Base-by-base conservation (phyloP, 2,113 vertebrate genomes). In the Vimba vimba region DNA sequence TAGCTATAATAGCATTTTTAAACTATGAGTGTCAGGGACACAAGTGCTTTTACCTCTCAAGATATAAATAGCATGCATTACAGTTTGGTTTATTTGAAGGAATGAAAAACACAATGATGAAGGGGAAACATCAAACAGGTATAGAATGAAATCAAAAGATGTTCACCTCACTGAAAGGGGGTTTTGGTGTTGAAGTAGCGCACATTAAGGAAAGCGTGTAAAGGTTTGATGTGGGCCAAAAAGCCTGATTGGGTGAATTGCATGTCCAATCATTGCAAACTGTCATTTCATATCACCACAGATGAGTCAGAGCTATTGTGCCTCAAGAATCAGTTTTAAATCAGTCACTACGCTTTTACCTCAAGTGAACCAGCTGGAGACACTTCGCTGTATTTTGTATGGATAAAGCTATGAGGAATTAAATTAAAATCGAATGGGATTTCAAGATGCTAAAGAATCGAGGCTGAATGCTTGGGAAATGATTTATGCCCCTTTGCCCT, bases 201-300 rank as follows among this genome's bases (percentile, higher is more conserved):
- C 79, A 83, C 74, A 68, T 60, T 84, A 82, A 73, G 45, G 74
- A 21, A 13, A 62, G 55, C 23, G 33, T 59, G 66, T 57, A 66
- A 79, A 43, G 74, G 76, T 69, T 86, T 75, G 85, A 84, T 73
- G 77, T 68, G 68, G 43, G 76, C 27, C 71, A 77, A 80, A 88
- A 64, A 73, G 79, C 64, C 69, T 47, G 64, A 33, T 76, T 15
- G 60, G 59, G 71, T 82, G 60, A 85, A 83, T 59, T 74, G 79
- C 76, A 79, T 85, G 64, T 85, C 78, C 71, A 85, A 36, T 82
- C 83, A 85, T 19, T 69, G 78, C 74, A 78, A 43, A 76, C 79
- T 86, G 79, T 86, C 87, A 88, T 85, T 79, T 88, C 82, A 45
- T 82, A 82, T 86, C 87, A 84, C 64, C 84, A 79, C 45, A 84